phyloP scores from a whole-genome alignment of 2,888 invertebrate genomes.

The Cremastobaeus sp. region DNA sequence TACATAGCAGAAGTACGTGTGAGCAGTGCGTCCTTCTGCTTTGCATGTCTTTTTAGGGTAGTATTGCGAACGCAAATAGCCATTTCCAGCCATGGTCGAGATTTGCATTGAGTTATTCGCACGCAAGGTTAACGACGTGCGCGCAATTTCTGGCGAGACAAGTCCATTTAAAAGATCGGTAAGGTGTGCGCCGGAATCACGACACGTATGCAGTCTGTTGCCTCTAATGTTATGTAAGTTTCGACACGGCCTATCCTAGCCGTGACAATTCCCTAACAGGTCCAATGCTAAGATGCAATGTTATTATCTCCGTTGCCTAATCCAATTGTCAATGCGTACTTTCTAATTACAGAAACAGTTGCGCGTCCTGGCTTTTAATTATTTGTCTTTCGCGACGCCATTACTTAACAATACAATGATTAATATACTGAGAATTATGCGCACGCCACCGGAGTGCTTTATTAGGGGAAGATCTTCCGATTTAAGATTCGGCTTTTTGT shows the following conservation, averaged over 20 bases:
- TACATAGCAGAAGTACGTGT: too few species aligned
- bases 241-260: slow-evolving; percentile 21
- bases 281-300: slow-evolving; percentile 46
- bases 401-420: slow-evolving; percentile 37
- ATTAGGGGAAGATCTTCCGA: not conserved
- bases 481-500: too few species aligned
- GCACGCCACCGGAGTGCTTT: slow-evolving; percentile 8
- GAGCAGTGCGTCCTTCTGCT: slow-evolving; percentile 34
- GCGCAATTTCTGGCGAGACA: slow-evolving; percentile 38
- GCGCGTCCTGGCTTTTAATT: slow-evolving; percentile 42
- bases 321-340: slow-evolving; percentile 48
- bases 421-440: slow-evolving; percentile 30
- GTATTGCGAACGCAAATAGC: slow-evolving; percentile 1
- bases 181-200: slow-evolving; percentile 6
- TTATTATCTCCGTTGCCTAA: slow-evolving; percentile 39
- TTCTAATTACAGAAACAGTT: slow-evolving; percentile 51
- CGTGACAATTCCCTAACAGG: slow-evolving; percentile 44
- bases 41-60: slow-evolving; percentile 28
- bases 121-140: slow-evolving; percentile 55
- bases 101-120: slow-evolving; percentile 58
- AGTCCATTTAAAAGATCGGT: slow-evolving; percentile 35
- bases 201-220: slow-evolving; percentile 37
- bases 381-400: slow-evolving; percentile 34
- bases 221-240: slow-evolving; percentile 26
- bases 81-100: slow-evolving; percentile 22